Conservation (phyloP, 2,113 vertebrate genomes). For the Dissostichus mawsoni region DNA sequence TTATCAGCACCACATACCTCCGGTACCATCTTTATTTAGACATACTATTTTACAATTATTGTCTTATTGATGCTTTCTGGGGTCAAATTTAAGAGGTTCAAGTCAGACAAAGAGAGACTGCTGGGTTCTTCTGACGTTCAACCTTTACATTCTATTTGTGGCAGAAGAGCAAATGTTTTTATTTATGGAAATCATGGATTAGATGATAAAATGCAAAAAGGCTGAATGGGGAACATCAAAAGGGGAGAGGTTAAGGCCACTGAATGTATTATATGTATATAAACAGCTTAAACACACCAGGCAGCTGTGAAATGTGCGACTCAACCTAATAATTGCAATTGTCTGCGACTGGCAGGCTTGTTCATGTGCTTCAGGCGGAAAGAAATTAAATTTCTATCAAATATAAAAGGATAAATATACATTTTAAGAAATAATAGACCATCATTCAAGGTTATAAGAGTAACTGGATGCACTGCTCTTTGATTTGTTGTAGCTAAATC, state of each 20-base stretch:
- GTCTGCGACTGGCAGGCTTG: no score
- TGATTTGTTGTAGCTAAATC: neutral
- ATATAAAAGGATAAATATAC: neutral
- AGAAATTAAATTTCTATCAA: neutral
- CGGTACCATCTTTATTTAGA: neutral
- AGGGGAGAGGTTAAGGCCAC: no score
- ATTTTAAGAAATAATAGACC: neutral
- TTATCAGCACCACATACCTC: constrained; percentile 11
- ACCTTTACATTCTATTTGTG: no score
- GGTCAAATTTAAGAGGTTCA: constrained; percentile 2
- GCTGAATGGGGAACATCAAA: no score
- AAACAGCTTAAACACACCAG: no score
- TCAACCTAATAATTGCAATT: no score
- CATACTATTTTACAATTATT: constrained; percentile 5
- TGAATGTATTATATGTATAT: no score
- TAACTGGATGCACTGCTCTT: neutral
- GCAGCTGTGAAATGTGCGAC: no score
- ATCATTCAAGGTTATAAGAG: neutral
- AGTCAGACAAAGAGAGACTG: constrained; percentile 11
- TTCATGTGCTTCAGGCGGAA: no score
- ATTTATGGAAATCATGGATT: no score
- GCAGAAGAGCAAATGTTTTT: no score
- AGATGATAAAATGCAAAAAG: no score
- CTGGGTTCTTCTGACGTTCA: neutral
- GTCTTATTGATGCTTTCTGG: constrained; percentile 25